phyloP scores from a whole-genome alignment of 2,888 invertebrate genomes.

The Epirrhoe tristata region DNA sequence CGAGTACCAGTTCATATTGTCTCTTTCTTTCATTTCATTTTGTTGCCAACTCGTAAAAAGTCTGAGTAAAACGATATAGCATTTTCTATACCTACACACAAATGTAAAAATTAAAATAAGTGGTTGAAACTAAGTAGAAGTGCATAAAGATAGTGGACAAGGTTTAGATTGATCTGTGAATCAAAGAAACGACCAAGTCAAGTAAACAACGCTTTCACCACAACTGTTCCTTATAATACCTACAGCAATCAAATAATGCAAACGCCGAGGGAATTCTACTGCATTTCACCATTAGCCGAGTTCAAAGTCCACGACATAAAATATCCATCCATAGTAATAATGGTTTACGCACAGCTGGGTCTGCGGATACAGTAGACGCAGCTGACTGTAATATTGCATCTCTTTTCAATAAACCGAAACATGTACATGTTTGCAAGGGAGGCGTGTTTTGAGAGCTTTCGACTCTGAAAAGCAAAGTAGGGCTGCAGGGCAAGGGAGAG shows the following conservation, averaged over 20 bases:
- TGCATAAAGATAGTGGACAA: not conserved
- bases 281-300: conserved; percentile 76
- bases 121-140: conserved; percentile 7
- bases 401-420: conserved; percentile 71
- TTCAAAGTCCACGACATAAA: conserved; percentile 81
- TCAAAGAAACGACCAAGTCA: not conserved
- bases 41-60: conserved; percentile 19
- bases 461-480: conserved; percentile 77
- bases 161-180: not conserved
- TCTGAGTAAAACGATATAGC: conserved; percentile 2
- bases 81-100: not conserved
- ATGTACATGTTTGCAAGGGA: conserved; percentile 67
- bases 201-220: conserved; percentile 50
- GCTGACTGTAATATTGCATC: conserved; percentile 71
- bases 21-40: conserved; percentile 22
- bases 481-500: conserved; percentile 84
- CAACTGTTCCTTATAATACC: conserved; percentile 49
- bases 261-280: conserved; percentile 62
- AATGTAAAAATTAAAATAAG: conserved; percentile 7
- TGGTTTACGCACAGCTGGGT: conserved; percentile 75
- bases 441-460: conserved; percentile 66
- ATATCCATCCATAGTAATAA: conserved; percentile 69
- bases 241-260: conserved; percentile 58
- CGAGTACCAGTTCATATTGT: conserved; percentile 29
- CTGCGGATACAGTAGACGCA: conserved; percentile 71